Base-by-base conservation (phyloP, 2,797 vertebrate species). In the Vultur gryphus region DNA sequence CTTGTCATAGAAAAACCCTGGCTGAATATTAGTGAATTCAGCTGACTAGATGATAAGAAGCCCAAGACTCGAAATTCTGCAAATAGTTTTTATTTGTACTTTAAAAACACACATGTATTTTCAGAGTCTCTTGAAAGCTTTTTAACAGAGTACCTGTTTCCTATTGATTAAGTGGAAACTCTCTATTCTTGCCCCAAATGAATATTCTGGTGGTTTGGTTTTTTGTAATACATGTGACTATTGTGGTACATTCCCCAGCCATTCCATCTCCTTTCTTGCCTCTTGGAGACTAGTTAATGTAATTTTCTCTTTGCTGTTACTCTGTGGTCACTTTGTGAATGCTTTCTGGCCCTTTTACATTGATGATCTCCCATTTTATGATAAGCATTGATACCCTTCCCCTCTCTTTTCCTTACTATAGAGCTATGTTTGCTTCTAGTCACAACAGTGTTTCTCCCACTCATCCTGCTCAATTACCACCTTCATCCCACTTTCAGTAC, bases 1-100 rank as follows among this genome's bases (percentile, higher is more conserved):
- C 90, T 90, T 94, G 88, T 93, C 86, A 67, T 18, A 66, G 54
- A 62, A 93, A 54, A 93, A 76, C 71, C 33, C 41, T 94, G 73
- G 29, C 83, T 88, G 77, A 84, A 39, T 84, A 71, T 86, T 80
- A 61, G 54, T 61, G 43, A 73, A 25, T 83, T 86, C 58, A 90
- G 37, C 54, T 96, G 83, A 86, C 43, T 57, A 94, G 54, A 69
- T 78, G 57, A 67, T 82, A 84, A 52, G 24, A 92, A 82, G 39
- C 88, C 73, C 66, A 87, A 82, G 58, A 72, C 35, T 76, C 21
- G 51, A 26, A 94, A 73, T 92, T 61, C 46, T 76, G 39, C 62
- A 61, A 61, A 65, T 86, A 2, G 17, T 65, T 93, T 93, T 80
- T 77, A 18, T 86, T 91, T 95, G 19, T 87, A 26, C 43, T 72